A percentile compares a stretch with the other conserved stretches of the same genome.
Conservation (phyloP, 2,888 invertebrate species). For the Quadriops clusia region DNA sequence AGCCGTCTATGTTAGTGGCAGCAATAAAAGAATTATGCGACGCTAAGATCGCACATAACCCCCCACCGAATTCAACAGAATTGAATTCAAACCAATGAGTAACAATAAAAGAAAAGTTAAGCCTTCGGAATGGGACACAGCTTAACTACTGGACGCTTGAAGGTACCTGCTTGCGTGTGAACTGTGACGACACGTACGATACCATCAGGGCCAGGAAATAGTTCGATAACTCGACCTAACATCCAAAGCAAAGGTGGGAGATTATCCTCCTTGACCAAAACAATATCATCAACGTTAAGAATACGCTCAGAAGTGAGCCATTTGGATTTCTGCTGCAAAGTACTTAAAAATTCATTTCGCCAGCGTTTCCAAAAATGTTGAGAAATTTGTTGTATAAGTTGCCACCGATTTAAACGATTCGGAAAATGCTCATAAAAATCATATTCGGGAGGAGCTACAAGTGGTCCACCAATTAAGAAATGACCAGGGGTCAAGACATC, state of each 20-base stretch:
- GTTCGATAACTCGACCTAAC: slow-evolving; percentile 3
- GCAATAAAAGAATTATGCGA: too few species aligned
- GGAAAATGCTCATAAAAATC: slow-evolving; percentile 12
- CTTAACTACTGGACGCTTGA: slow-evolving; percentile 1
- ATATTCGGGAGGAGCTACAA: slow-evolving; percentile 15
- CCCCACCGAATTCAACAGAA: too few species aligned
- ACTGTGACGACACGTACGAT: slow-evolving; percentile 4
- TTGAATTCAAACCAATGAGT: too few species aligned
- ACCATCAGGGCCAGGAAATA: slow-evolving; percentile 3
- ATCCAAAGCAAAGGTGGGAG: slow-evolving; percentile 8
- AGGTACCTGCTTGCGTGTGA: background rate
- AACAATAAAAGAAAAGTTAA: too few species aligned
- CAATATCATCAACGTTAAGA: slow-evolving; percentile 3
- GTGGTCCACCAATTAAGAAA: slow-evolving; percentile 19
- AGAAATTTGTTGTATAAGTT: slow-evolving; percentile 15
- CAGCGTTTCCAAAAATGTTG: slow-evolving; percentile 20
- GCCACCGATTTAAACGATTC: slow-evolving; percentile 17
- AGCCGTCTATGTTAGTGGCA: too few species aligned
- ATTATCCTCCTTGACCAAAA: slow-evolving; percentile 5
- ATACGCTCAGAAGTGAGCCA: slow-evolving; percentile 9
- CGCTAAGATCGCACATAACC: too few species aligned
- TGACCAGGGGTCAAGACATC: slow-evolving; percentile 20
- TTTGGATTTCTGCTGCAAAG: slow-evolving; percentile 16
- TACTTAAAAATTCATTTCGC: slow-evolving; percentile 19
- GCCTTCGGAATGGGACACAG: slow-evolving; percentile 6